phyloP scores from a whole-genome alignment of 2,797 vertebrate genomes.

The Pampus argenteus region DNA sequence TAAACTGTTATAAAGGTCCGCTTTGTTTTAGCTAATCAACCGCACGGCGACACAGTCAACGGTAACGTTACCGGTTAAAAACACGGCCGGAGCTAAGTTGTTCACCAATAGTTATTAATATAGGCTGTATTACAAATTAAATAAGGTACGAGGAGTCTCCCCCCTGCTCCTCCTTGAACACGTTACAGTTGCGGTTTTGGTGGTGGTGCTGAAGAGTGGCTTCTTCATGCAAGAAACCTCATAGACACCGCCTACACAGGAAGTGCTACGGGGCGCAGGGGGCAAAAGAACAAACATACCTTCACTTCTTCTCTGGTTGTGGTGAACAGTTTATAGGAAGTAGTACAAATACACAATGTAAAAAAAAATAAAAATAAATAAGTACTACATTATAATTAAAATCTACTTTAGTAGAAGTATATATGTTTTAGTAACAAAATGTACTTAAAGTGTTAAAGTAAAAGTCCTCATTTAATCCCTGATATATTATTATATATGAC shows the following conservation, averaged over 20 bases:
- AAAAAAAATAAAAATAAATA: too few species aligned
- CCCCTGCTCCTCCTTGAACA: conserved; percentile 24
- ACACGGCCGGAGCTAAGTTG: neutral
- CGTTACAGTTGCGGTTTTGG: conserved; percentile 15
- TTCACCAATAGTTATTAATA: rapidly evolving
- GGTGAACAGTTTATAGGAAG: too few species aligned
- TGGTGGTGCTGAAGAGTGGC: neutral
- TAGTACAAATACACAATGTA: too few species aligned
- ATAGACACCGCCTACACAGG: conserved; percentile 70
- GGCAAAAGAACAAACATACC: conserved; percentile 38
- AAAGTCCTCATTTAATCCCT: too few species aligned
- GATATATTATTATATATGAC: too few species aligned
- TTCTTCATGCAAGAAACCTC: conserved; percentile 33
- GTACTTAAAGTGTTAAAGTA: too few species aligned
- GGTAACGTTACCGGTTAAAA: neutral
- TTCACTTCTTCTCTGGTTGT: conserved; percentile 31
- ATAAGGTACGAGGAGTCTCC: conserved; percentile 9
- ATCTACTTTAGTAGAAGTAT: too few species aligned
- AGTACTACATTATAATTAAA: too few species aligned
- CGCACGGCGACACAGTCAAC: conserved; percentile 1
- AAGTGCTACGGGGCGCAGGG: conserved; percentile 41
- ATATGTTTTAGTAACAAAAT: neutral
- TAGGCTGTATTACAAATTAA: neutral
- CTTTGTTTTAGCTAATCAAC: conserved; percentile 55
- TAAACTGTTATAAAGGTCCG: conserved; percentile 33